Evolutionary conservation across 1,140 invertebrate genomes (phyloP), one percentile per base, ranked within the genome.

Genomic region (Drosophila cardini): DNA sequence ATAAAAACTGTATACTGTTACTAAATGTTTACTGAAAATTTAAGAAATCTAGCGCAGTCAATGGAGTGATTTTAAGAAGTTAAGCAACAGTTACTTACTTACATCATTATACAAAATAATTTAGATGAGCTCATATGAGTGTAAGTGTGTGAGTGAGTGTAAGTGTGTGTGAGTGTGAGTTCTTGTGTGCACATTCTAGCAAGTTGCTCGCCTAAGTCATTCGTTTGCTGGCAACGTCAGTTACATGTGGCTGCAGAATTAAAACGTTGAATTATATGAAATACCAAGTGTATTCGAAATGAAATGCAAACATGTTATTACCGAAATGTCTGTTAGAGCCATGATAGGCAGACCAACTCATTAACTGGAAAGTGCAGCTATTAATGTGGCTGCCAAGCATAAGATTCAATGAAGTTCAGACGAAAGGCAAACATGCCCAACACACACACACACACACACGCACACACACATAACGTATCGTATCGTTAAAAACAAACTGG

Each of bases 301-400:
- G 79, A 87, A 81, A 82, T 72, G 72, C 50, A 75, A 71, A 64
- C 72, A 63, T 83, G 71, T 89, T 83, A 86, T 89, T 86, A 86
- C 83, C 84, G 46, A 87, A 53, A 72, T 56, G 52, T 56, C 48
- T 21, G 36, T 2, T 6, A n/a, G 7, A 62, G 65, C 45, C 11
- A 74, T 76, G 72, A 73, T 70, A 63, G 65, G 46, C 62, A 55
- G 65, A 26, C 55, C 43, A 46, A 53, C 50, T 74, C 56, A 71
- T 78, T 75, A 80, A 61, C 70, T 78, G 16, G 52, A 67, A 53
- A 75, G 73, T 61, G 56, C 62, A 72, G 73, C 68, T 78, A 73
- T 74, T 73, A 74, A 70, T 60, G 72, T 58, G 72, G 60, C 75
- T 58, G 53, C 65, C 32, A 16, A 71, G 71, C 77, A 74, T 80